Conservation (phyloP, 2,113 vertebrate genomes). For the Puma concolor region DNA sequence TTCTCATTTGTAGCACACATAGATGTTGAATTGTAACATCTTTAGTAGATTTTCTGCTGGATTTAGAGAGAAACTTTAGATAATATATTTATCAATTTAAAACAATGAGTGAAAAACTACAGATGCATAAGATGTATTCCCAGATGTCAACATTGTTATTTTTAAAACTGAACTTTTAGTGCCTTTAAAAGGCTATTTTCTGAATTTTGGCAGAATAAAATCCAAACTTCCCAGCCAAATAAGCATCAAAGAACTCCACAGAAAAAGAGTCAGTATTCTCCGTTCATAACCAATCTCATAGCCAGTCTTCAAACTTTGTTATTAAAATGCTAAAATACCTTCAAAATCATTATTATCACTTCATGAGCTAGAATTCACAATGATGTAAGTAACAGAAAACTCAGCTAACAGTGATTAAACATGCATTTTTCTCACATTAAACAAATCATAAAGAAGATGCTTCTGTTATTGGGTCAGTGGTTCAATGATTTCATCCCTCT, state of each 20-base stretch:
- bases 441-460: background rate
- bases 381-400: background rate
- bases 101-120: background rate
- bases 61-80: background rate
- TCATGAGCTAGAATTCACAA: background rate
- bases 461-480: background rate
- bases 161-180: background rate
- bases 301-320: background rate
- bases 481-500: background rate
- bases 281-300: background rate
- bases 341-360: background rate
- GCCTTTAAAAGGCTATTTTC: background rate
- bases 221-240: background rate
- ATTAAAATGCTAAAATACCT: background rate
- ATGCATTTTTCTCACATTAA: background rate
- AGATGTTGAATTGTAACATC: background rate
- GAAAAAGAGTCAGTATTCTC: background rate
- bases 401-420: background rate
- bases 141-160: background rate
- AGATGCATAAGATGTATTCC: background rate
- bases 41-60: background rate
- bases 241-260: background rate
- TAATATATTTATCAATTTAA: background rate
- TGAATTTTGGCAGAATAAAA: background rate
- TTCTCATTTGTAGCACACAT: background rate